Evolutionary conservation across 2,113 vertebrate species (phyloP).

Genomic region (Panurus biarmicus): DNA sequence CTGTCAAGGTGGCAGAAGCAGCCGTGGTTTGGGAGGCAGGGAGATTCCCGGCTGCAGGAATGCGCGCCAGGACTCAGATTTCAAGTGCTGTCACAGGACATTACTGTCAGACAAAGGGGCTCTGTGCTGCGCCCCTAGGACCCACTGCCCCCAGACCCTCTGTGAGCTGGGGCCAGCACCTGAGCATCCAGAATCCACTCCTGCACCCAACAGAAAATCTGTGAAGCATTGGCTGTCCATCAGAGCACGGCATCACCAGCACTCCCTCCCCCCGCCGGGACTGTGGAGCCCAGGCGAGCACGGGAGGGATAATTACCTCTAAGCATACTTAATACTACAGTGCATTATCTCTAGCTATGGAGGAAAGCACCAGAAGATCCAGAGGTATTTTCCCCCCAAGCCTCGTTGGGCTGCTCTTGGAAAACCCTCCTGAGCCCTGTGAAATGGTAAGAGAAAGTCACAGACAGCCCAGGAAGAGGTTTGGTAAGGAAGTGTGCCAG

Average conservation of each 20-base stretch:
- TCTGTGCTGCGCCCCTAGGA: conserved; percentile 29
- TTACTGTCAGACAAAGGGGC: conserved; percentile 63
- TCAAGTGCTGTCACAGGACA: conserved; percentile 64
- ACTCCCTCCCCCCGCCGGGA: not conserved
- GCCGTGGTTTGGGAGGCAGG: not conserved
- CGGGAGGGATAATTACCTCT: conserved; percentile 69
- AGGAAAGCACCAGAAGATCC: conserved; percentile 58
- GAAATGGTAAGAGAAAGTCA: conserved; percentile 59
- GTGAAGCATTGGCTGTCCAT: rapidly evolving
- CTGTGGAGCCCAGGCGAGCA: not conserved
- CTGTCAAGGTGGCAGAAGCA: not conserved
- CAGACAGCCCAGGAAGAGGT: conserved; percentile 9
- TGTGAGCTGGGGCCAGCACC: not conserved
- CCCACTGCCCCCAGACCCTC: not conserved
- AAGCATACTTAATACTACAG: conserved; percentile 67
- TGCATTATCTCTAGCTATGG: conserved; percentile 67
- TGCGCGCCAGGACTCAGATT: conserved; percentile 22
- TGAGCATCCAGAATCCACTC: not conserved
- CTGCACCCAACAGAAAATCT: not conserved
- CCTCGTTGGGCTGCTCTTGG: conserved; percentile 63
- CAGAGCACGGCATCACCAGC: rapidly evolving
- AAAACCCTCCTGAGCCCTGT: conserved; percentile 67
- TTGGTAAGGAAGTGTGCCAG: not conserved
- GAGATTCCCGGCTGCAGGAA: conserved; percentile 41
- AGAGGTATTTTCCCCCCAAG: conserved; percentile 65